Evolutionary conservation across 1,140 invertebrate genomes (phyloP).

Genomic region (Copidosoma floridanum): DNA sequence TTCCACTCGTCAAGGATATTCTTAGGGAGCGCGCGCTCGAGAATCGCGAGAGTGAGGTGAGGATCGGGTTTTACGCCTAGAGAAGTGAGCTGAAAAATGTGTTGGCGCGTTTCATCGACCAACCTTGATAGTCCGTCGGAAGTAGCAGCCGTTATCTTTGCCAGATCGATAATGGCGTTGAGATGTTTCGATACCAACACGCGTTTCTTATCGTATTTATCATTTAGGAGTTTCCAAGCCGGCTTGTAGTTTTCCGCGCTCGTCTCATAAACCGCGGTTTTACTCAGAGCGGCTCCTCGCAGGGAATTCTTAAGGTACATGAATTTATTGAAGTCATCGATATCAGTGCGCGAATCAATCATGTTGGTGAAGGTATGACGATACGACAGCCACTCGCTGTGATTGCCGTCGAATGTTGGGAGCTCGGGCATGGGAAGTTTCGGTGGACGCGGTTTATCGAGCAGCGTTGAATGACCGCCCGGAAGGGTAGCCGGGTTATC

Average conservation of each 20-base stretch:
- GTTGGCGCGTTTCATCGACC: constrained; percentile 12
- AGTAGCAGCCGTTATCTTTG: not conserved
- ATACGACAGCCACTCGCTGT: no score
- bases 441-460: no score
- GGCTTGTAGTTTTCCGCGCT: constrained; percentile 31
- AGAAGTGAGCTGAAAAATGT: constrained; percentile 6
- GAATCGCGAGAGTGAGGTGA: not conserved
- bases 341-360: constrained; percentile 26
- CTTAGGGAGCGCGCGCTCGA: constrained; percentile 15
- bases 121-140: constrained; percentile 5
- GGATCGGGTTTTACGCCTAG: constrained; percentile 5
- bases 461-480: no score
- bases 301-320: constrained; percentile 23
- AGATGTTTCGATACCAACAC: constrained; percentile 24
- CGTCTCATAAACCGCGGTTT: constrained; percentile 7
- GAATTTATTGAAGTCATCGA: constrained; percentile 29
- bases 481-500: no score
- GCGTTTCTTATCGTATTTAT: constrained; percentile 25
- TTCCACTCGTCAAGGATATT: constrained; percentile 23
- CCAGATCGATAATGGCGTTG: constrained; percentile 4
- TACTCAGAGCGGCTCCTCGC: constrained; percentile 6
- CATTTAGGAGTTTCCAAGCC: constrained; percentile 25
- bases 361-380: constrained; percentile 18
- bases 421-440: no score
- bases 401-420: no score